phyloP scores from a whole-genome alignment of 2,797 vertebrate genomes.

The Basileuterus tristriatus region DNA sequence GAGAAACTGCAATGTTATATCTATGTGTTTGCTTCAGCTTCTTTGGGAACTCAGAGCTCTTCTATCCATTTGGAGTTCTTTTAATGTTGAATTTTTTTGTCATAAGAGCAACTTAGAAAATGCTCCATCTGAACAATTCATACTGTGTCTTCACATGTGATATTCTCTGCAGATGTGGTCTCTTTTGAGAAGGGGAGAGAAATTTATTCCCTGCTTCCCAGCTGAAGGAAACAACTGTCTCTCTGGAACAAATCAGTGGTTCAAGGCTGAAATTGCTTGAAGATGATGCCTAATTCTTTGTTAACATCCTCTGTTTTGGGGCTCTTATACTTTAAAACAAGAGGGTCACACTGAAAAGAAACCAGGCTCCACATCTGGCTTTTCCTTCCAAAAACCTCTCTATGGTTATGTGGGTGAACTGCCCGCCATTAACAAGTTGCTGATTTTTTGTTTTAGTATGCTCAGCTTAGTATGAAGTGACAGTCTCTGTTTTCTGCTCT shows the following conservation, averaged over 20 bases:
- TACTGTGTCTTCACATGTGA: neutral
- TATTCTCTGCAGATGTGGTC: neutral
- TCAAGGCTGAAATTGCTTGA: neutral
- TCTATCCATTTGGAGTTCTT: neutral
- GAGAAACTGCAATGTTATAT: neutral
- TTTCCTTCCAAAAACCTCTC: neutral
- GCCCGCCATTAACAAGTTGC: neutral
- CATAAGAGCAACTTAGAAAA: neutral
- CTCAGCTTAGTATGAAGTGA: neutral
- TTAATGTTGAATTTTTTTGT: neutral
- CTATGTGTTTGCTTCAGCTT: neutral
- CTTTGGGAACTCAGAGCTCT: neutral
- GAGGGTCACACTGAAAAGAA: neutral
- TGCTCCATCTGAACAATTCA: neutral
- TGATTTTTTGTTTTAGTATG: neutral
- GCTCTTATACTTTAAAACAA: neutral
- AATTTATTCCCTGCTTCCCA: neutral
- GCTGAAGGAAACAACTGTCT: neutral
- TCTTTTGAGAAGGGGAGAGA: neutral
- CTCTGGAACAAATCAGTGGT: neutral
- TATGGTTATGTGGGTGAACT: neutral
- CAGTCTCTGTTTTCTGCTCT: neutral
- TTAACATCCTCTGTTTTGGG: neutral
- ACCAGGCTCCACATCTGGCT: neutral
- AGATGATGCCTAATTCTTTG: neutral